Conservation (phyloP, 30 jellyfish, hydroid and myxozoan genomes). For the Hydractinia echinata region DNA sequence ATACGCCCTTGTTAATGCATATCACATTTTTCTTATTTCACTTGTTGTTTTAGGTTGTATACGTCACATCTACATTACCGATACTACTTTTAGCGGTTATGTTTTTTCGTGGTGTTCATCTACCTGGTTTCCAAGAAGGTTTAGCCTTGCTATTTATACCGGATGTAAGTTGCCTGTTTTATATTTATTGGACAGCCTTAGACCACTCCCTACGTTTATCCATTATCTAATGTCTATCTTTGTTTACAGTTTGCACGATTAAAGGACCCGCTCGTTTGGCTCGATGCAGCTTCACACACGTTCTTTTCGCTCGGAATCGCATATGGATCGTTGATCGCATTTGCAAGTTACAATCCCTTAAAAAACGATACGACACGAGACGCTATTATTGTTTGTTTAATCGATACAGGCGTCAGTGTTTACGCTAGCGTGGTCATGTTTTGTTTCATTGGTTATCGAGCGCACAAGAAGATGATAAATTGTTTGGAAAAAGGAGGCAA, state of each 20-base stretch:
- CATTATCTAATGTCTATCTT: neutral
- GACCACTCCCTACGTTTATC: neutral
- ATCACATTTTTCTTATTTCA: neutral
- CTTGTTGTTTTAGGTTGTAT: constrained; percentile 62
- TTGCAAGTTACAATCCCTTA: constrained; percentile 94
- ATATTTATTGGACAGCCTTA: neutral
- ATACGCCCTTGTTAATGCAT: no score
- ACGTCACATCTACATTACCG: constrained; percentile 92
- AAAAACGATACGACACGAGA: constrained; percentile 96
- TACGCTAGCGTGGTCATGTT: constrained; percentile 95
- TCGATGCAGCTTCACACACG: constrained; percentile 96
- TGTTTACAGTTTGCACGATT: constrained; percentile 62
- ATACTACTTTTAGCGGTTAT: constrained; percentile 76
- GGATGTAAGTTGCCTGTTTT: constrained; percentile 44
- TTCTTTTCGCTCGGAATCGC: constrained; percentile 97
- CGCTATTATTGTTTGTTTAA: constrained; percentile 74
- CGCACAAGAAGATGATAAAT: constrained; percentile 69
- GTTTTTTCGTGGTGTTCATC: constrained; percentile 96
- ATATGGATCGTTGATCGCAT: constrained; percentile 93
- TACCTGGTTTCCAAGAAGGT: constrained; percentile 96
- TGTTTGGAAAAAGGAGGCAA: constrained; percentile 33
- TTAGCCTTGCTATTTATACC: constrained; percentile 91
- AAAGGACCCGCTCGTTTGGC: constrained; percentile 83
- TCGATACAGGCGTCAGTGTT: constrained; percentile 97
- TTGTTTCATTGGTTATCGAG: constrained; percentile 96